Evolutionary conservation across 1,140 invertebrate genomes (phyloP).

Genomic region (Homarus americanus): DNA sequence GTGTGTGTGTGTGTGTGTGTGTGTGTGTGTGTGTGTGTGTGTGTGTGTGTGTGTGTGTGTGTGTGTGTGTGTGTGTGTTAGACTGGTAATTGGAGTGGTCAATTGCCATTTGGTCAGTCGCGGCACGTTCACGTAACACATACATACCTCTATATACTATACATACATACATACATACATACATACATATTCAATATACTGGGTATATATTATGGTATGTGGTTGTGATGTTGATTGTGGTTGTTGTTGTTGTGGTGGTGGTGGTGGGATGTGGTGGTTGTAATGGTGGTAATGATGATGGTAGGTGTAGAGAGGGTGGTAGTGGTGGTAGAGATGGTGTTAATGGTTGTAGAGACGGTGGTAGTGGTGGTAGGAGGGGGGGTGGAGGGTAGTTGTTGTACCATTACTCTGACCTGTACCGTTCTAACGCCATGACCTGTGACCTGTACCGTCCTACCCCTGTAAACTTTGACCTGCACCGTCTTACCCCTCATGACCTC

Average conservation of each 20-base stretch:
- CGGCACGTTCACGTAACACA: no score
- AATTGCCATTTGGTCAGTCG: no score
- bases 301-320: neutral
- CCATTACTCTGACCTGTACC: no score
- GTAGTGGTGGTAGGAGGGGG: neutral
- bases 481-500: no score
- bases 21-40: constrained; percentile 3
- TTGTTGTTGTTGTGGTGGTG: neutral
- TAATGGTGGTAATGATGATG: neutral
- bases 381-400: no score
- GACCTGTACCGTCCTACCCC: no score
- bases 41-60: neutral
- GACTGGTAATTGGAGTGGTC: no score
- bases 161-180: neutral
- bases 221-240: neutral
- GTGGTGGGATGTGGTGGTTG: neutral
- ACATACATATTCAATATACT: neutral
- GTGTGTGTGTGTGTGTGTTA: neutral
- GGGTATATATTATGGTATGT: no score
- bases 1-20: constrained; percentile 29
- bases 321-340: neutral
- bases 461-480: no score
- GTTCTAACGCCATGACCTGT: no score
- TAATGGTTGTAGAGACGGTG: neutral
- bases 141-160: no score